phyloP scores from a whole-genome alignment of 2,113 vertebrate species.

The Arvicanthis niloticus region DNA sequence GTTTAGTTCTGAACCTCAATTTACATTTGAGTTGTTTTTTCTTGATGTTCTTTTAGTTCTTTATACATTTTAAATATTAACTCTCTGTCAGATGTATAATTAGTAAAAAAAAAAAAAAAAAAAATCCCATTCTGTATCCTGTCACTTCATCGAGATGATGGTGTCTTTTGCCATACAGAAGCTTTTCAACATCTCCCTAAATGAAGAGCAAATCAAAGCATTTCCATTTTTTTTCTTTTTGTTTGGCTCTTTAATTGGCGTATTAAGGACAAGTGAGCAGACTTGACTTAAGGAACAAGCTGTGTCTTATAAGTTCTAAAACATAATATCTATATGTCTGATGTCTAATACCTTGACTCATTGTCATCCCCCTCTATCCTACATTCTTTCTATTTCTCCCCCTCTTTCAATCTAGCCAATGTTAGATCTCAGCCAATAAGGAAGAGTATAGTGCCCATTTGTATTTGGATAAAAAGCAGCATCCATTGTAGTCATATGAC shows the following conservation, averaged over 20 bases:
- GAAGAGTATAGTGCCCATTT: too few species aligned
- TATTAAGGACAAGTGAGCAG: neutral
- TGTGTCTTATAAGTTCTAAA: neutral
- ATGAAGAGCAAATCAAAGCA: neutral
- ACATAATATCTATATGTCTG: neutral
- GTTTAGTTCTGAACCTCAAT: neutral
- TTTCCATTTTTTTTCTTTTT: neutral
- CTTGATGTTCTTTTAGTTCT: neutral
- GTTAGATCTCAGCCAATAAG: neutral
- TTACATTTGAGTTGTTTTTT: neutral
- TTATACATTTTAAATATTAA: neutral
- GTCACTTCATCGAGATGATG: neutral
- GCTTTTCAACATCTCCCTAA: neutral
- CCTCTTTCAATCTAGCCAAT: neutral
- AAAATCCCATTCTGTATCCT: neutral
- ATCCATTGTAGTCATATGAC: neutral
- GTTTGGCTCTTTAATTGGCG: neutral
- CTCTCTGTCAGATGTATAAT: neutral
- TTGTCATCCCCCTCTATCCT: neutral
- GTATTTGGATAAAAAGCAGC: neutral
- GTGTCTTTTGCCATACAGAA: neutral
- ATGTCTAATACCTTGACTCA: too few species aligned
- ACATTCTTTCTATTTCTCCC: neutral
- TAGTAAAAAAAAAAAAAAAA: neutral
- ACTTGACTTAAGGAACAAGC: neutral